A percentile compares a stretch with the other conserved stretches of the same genome.
Conservation (phyloP, 2,113 vertebrate species). For the Solenodon paradoxus region DNA sequence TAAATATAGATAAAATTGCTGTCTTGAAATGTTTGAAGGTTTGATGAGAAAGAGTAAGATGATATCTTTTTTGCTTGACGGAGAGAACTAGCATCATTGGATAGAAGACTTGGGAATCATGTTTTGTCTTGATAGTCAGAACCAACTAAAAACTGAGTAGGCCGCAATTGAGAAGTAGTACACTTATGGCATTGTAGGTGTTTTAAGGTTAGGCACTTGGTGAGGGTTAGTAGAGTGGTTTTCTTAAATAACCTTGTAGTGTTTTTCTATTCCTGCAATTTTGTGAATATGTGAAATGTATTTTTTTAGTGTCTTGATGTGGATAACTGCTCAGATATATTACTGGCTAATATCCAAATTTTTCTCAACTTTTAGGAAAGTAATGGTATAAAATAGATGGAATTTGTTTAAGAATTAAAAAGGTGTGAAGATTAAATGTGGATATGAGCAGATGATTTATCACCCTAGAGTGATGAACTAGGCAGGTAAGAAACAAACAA, state of each 20-base stretch:
- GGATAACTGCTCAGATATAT: not conserved
- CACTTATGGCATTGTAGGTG: not conserved
- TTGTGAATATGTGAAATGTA: not conserved
- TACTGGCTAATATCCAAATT: not conserved
- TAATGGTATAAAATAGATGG: not conserved
- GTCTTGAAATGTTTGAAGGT: not conserved
- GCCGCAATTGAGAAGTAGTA: not conserved
- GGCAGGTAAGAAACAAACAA: not conserved
- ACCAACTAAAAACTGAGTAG: not conserved
- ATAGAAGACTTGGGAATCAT: not conserved
- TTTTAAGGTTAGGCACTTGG: not conserved
- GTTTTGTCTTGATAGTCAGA: not conserved
- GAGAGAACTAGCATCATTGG: not conserved
- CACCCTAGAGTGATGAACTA: not conserved
- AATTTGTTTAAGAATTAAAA: not conserved
- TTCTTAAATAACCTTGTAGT: not conserved
- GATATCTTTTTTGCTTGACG: too few species aligned
- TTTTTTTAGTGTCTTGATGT: not conserved
- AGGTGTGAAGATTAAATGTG: not conserved
- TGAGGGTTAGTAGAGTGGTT: not conserved
- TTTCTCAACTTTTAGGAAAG: not conserved
- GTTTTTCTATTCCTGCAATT: not conserved
- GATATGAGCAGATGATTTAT: not conserved
- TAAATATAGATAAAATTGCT: not conserved
- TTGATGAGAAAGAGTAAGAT: not conserved